phyloP scores from a whole-genome alignment of 64 coral and sea anemone species.

The Pocillopora verrucosa region DNA sequence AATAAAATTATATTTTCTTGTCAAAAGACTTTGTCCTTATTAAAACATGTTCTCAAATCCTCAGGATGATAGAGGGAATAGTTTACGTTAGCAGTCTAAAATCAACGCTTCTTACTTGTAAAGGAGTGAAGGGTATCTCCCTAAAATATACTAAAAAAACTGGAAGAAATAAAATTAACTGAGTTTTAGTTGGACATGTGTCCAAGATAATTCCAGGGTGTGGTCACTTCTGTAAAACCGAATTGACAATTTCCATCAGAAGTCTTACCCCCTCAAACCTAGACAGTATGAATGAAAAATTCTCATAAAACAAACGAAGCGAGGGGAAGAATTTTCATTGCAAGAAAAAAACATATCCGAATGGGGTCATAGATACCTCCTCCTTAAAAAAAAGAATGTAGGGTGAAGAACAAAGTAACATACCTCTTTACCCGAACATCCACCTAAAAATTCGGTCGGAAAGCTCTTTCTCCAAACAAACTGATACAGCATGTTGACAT shows the following conservation, averaged over 20 bases:
- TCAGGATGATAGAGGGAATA: neutral
- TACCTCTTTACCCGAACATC: too few species aligned
- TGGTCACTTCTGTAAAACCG: neutral
- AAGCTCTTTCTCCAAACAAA: neutral
- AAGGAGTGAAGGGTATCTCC: neutral
- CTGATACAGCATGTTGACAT: neutral
- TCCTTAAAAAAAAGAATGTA: too few species aligned
- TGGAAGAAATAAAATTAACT: neutral
- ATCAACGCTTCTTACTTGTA: too few species aligned
- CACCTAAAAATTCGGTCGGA: neutral
- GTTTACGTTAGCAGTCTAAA: neutral
- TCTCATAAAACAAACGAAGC: too few species aligned
- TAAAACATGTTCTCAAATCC: neutral
- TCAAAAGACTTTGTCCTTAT: neutral
- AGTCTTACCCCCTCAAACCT: too few species aligned
- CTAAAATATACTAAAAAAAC: neutral
- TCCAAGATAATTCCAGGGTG: neutral
- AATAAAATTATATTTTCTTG: constrained; percentile 24
- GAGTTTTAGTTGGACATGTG: neutral
- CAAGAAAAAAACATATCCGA: too few species aligned
- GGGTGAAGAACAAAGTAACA: too few species aligned
- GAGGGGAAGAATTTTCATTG: too few species aligned
- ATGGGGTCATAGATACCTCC: too few species aligned
- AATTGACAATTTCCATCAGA: neutral
- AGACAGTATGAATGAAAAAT: too few species aligned